Base-by-base conservation (phyloP, 2,888 invertebrate species). In the Myopa testacea region DNA sequence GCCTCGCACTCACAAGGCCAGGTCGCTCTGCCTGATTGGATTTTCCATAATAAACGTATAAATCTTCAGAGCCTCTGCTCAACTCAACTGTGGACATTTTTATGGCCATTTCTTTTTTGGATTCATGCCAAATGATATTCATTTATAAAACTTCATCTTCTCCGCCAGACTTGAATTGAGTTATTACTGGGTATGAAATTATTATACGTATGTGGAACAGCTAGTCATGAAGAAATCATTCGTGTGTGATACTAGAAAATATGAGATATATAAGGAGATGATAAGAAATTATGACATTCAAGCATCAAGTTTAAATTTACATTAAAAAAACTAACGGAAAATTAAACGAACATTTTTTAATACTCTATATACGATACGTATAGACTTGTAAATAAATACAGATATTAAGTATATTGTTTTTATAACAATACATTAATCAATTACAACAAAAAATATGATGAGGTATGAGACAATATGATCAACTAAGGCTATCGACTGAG, bases 11-110 rank as follows among this genome's bases (percentile, higher is more conserved):
- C 37, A 37, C 3, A 65, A 37, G 26, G 34, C 65, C 65, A 38
- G 55, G 55, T 55, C 55, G 2, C 55, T 65, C 65, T 38, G 65
- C 6, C 65, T 65, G 37, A 38, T 34, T 37, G 65, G 65, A 37
- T 63, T 65, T 38, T 38, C 14, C 34, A 65, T 65, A 65, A 65
- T 34, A 65, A 65, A 65, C 38, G 34, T 34, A 65, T 65, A 65
- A 65, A 65, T 65, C 65, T 65, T 65, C 37, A 26, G 37, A 65
- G 65, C 38, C 4, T 12, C 34, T 62, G 62, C 62, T 34, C 8
- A 19, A 55, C n/a, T 55, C 55, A 16, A 55, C n/a, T 55, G 55
- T n/a, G 16, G 55, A 55, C 55, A 55, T 55, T 55, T 55, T 55
- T 55, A 55, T 55, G 55, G 16, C n/a, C 10, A 14, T 55, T 55